Conservation (phyloP, 1,140 invertebrate species). For the Trichonephila clavata region DNA sequence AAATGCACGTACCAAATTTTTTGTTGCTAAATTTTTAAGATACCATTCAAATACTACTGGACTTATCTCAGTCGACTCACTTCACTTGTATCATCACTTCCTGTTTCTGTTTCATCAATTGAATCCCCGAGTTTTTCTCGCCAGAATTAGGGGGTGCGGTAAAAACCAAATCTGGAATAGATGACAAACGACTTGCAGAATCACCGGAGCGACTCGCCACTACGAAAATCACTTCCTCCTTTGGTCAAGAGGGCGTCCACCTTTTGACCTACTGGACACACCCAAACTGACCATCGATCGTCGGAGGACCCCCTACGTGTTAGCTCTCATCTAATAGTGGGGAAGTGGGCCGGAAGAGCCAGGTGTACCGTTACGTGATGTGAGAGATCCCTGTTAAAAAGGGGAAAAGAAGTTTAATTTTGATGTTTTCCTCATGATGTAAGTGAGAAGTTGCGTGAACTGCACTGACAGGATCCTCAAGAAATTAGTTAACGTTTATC, state of each 20-base stretch:
- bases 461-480: no score
- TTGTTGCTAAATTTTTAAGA: background rate
- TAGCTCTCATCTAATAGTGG: background rate
- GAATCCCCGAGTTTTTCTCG: background rate
- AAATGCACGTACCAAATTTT: no score
- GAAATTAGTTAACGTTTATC: no score
- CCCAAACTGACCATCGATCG: conserved; percentile 63
- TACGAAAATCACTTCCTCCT: conserved; percentile 71
- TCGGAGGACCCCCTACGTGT: conserved; percentile 29
- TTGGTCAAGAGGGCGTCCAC: conserved; percentile 56
- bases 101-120: background rate
- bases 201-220: conserved; percentile 28
- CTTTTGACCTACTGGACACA: conserved; percentile 75
- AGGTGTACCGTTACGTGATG: background rate
- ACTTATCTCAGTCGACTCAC: background rate
- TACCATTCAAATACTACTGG: background rate
- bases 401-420: background rate
- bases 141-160: background rate
- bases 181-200: conserved; percentile 49
- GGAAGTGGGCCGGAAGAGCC: conserved; percentile 51
- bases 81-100: conserved; percentile 2
- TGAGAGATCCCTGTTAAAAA: background rate
- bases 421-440: no score
- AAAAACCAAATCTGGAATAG: background rate
- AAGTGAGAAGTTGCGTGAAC: no score